phyloP scores from a whole-genome alignment of 2,888 invertebrate species.

The Ferdinandea cuprea region DNA sequence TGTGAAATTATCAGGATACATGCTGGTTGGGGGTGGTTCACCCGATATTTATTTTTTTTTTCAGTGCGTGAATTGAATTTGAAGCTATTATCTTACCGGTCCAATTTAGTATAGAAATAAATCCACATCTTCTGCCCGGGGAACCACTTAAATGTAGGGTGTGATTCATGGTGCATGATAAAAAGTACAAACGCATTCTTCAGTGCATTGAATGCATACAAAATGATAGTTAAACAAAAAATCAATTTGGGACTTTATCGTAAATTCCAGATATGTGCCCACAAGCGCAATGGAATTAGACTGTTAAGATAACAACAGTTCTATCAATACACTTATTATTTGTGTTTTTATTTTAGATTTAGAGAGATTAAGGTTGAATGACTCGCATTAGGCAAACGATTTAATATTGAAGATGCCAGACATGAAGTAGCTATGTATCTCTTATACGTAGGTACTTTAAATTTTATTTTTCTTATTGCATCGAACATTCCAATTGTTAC shows the following conservation, averaged over 20 bases:
- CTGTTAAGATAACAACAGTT: not conserved
- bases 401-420: too few species aligned
- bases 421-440: too few species aligned
- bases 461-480: too few species aligned
- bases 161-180: not conserved
- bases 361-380: too few species aligned
- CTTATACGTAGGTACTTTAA: too few species aligned
- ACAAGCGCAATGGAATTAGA: not conserved
- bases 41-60: not conserved
- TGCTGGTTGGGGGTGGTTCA: not conserved
- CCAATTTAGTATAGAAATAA: too few species aligned
- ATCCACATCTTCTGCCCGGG: not conserved
- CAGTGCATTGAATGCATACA: not conserved
- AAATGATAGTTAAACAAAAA: not conserved
- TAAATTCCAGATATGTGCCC: not conserved
- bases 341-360: too few species aligned
- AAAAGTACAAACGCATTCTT: not conserved
- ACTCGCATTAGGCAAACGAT: too few species aligned
- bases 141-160: not conserved
- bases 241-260: not conserved
- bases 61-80: not conserved
- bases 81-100: not conserved
- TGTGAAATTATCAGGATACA: slow-evolving; percentile 10
- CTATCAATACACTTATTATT: too few species aligned
- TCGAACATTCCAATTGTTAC: too few species aligned